Percentiles rank a stretch among this genome's conserved stretches.
These are phyloP conservation scores for Emydoidea blandingii DNA, from an alignment of 2,797 vertebrate species.

Conservation along the genomic window DNA sequence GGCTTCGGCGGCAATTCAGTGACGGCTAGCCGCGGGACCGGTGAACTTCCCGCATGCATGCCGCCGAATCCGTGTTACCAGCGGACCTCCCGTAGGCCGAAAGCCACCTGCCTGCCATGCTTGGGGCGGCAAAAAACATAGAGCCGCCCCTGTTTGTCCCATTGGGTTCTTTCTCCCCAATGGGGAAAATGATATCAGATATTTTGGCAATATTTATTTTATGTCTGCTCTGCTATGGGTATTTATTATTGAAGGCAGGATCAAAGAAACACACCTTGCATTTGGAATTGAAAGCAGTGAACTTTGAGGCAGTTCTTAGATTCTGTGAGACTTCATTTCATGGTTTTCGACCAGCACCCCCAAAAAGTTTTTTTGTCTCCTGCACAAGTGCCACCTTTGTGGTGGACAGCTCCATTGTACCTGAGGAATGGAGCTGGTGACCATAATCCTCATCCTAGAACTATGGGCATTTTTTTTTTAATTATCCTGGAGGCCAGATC, in stretches of 20 bases:
- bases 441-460: neutral
- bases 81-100: too few relatives aligned
- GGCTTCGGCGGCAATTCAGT: too few relatives aligned
- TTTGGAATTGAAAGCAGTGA: neutral
- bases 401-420: neutral
- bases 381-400: accelerated
- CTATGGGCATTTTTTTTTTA: neutral
- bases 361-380: neutral
- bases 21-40: too few relatives aligned
- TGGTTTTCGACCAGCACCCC: neutral
- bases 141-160: neutral
- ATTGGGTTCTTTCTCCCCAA: neutral
- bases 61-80: too few relatives aligned
- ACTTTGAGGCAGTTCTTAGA: neutral
- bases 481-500: neutral
- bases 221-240: accelerated
- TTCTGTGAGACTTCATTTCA: neutral
- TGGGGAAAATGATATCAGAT: neutral
- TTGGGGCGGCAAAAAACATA: too few relatives aligned
- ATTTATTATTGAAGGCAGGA: neutral
- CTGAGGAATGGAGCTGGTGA: neutral
- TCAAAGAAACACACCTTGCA: neutral
- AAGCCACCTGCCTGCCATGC: too few relatives aligned
- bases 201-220: neutral
- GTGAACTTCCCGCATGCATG: too few relatives aligned